A percentile compares a stretch with the other conserved stretches of the same genome.
Evolutionary conservation across 2,113 vertebrate species (phyloP).

Genomic region (Macrotus californicus): DNA sequence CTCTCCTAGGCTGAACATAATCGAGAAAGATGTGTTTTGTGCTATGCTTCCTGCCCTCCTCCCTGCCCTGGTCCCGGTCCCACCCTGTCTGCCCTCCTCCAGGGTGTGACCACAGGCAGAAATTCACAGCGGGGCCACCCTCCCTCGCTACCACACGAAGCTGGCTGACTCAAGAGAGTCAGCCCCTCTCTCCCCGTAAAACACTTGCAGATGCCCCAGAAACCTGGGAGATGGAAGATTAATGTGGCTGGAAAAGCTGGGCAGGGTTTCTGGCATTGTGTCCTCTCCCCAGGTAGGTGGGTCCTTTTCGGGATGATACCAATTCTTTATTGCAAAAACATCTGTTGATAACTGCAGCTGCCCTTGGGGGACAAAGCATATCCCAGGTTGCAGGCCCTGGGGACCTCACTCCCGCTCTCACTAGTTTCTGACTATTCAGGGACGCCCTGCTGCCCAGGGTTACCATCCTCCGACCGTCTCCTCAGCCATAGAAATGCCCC

Average conservation of each 20-base stretch:
- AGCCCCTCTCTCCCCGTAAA: conserved; percentile 75
- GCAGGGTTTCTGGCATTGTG: conserved; percentile 80
- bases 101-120: conserved; percentile 83
- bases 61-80: background rate
- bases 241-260: conserved; percentile 80
- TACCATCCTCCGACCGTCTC: conserved; percentile 75
- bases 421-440: conserved; percentile 80
- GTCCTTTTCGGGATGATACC: conserved; percentile 84
- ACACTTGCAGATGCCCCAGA: conserved; percentile 83
- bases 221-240: conserved; percentile 85
- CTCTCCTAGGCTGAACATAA: background rate
- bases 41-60: background rate
- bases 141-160: conserved; percentile 72
- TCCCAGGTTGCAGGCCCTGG: conserved; percentile 78
- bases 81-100: conserved; percentile 49
- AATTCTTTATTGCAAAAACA: conserved; percentile 89
- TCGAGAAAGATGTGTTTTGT: background rate
- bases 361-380: conserved; percentile 82
- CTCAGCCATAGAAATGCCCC: conserved; percentile 73
- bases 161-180: conserved; percentile 72
- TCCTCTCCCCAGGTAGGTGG: conserved; percentile 84
- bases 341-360: conserved; percentile 89
- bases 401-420: conserved; percentile 79
- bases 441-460: conserved; percentile 76
- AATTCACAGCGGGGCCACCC: conserved; percentile 83